Evolutionary conservation across 2,113 vertebrate genomes (phyloP).

Genomic region (Tautogolabrus adspersus): DNA sequence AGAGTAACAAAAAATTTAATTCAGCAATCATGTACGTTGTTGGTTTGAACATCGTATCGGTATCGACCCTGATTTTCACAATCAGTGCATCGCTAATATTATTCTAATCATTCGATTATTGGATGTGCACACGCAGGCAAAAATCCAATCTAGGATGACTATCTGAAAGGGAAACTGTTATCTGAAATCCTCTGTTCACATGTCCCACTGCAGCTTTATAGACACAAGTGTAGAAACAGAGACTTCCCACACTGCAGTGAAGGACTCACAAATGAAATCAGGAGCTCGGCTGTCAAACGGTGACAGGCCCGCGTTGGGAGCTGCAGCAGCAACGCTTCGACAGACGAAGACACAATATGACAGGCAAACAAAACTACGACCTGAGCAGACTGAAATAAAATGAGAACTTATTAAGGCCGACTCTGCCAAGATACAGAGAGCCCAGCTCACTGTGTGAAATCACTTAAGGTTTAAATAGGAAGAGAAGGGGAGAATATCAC

Average conservation of each 20-base stretch:
- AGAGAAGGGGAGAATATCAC: constrained; percentile 34
- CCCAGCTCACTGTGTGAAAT: constrained; percentile 11
- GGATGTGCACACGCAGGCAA: too few species aligned
- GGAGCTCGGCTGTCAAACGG: constrained; percentile 60
- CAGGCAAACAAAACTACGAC: constrained; percentile 62
- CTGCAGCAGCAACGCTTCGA: constrained; percentile 42
- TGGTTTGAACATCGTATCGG: too few species aligned
- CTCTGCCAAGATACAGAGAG: constrained; percentile 14
- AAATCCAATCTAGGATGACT: too few species aligned
- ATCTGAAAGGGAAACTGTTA: too few species aligned
- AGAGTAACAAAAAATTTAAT: too few species aligned
- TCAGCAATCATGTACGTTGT: too few species aligned
- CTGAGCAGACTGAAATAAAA: constrained; percentile 52
- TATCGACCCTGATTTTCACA: too few species aligned
- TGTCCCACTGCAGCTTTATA: constrained; percentile 47
- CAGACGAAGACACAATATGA: constrained; percentile 53
- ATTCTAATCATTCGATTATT: too few species aligned
- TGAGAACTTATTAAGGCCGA: constrained; percentile 40
- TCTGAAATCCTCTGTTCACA: not conserved
- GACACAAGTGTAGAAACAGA: constrained; percentile 26
- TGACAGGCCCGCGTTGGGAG: constrained; percentile 54
- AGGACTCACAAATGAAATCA: constrained; percentile 48
- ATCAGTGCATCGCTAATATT: too few species aligned
- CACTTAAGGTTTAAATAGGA: constrained; percentile 40
- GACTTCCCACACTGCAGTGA: constrained; percentile 40